These are phyloP conservation scores for Agrochola lychnidis DNA, from an alignment of 2,888 invertebrate species.

Conservation along the genomic window DNA sequence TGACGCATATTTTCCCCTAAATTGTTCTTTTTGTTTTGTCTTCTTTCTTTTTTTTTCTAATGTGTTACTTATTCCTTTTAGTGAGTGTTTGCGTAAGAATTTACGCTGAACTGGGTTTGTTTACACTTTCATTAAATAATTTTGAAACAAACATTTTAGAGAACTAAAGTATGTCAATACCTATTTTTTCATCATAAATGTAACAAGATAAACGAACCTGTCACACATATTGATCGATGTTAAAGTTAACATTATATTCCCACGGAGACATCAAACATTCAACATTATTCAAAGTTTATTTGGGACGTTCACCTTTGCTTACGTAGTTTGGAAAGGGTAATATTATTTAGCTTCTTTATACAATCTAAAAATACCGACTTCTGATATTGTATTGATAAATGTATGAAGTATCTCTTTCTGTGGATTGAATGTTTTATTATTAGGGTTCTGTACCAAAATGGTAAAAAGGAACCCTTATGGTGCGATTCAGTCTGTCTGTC, in stretches of 20 bases:
- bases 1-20: too few relatives aligned
- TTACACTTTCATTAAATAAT: too few relatives aligned
- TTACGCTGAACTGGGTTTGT: too few relatives aligned
- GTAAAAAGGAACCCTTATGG: too few relatives aligned
- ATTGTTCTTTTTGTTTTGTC: too few relatives aligned
- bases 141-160: neutral
- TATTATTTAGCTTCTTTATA: conserved; percentile 26
- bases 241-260: neutral
- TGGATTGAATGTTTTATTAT: conserved; percentile 8
- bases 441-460: too few relatives aligned
- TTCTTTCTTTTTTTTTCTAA: too few relatives aligned
- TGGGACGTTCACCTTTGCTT: conserved; percentile 24
- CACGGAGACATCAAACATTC: conserved; percentile 1
- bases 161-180: neutral
- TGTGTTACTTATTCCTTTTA: too few relatives aligned
- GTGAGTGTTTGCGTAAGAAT: too few relatives aligned
- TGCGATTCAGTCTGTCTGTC: neutral
- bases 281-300: conserved; percentile 26
- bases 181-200: neutral
- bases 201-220: conserved; percentile 12
- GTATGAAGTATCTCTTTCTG: neutral
- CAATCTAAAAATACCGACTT: conserved; percentile 2
- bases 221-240: neutral
- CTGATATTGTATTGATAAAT: conserved; percentile 6
- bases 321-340: conserved; percentile 2